Evolutionary conservation across 2,797 vertebrate species (phyloP).

Genomic region (Perodicticus potto): DNA sequence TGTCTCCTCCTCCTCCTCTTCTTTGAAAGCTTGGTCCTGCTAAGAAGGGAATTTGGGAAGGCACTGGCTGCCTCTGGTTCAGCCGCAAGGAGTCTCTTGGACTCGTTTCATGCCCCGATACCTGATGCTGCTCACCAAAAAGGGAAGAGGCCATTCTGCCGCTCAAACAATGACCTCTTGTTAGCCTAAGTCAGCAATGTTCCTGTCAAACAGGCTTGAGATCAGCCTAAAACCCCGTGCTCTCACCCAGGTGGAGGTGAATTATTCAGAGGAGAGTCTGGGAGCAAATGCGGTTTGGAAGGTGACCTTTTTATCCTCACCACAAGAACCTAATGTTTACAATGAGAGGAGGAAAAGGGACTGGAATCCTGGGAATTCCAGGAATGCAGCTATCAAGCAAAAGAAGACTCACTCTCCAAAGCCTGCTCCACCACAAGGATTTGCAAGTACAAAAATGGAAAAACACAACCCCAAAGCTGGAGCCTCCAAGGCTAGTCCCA

Average conservation of each 20-base stretch:
- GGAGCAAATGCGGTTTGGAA: constrained; percentile 68
- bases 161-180: constrained; percentile 78
- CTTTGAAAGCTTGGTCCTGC: constrained; percentile 69
- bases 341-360: constrained; percentile 60
- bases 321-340: constrained; percentile 69
- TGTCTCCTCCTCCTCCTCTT: constrained; percentile 31
- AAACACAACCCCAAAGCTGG: constrained; percentile 76
- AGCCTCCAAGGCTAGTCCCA: not conserved
- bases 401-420: constrained; percentile 76
- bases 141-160: constrained; percentile 54
- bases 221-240: constrained; percentile 70
- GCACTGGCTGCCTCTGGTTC: constrained; percentile 55
- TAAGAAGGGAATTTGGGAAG: constrained; percentile 66
- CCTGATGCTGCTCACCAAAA: constrained; percentile 50
- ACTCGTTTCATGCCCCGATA: constrained; percentile 40
- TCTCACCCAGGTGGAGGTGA: constrained; percentile 67
- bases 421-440: constrained; percentile 60
- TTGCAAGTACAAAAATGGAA: constrained; percentile 75
- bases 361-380: constrained; percentile 83
- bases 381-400: constrained; percentile 78
- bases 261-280: constrained; percentile 77
- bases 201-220: constrained; percentile 70
- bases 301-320: constrained; percentile 68
- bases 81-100: not conserved
- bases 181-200: constrained; percentile 43